Percentiles rank a stretch among this genome's conserved stretches.
These are phyloP conservation scores for Camponotus pennsylvanicus DNA, from an alignment of 1,140 invertebrate genomes.

Conservation along the genomic window DNA sequence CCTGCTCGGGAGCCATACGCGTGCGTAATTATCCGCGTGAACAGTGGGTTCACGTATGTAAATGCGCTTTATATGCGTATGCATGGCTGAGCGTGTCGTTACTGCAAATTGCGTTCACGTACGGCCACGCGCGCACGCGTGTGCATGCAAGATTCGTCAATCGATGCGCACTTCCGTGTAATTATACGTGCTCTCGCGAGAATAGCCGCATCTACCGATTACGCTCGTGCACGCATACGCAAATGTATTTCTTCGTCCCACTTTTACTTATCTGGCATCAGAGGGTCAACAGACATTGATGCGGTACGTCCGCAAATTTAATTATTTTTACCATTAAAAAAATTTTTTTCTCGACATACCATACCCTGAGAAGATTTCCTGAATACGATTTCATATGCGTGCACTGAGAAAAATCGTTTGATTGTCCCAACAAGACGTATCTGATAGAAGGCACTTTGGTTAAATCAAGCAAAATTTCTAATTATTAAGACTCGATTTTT, in stretches of 20 bases:
- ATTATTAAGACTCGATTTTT: no score
- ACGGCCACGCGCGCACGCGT: conserved; percentile 33
- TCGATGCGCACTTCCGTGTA: conserved; percentile 47
- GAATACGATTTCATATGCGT: no score
- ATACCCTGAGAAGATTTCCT: neutral
- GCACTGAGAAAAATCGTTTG: no score
- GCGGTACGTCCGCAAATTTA: neutral
- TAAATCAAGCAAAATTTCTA: no score
- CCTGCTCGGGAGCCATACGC: conserved; percentile 39
- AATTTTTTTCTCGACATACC: neutral
- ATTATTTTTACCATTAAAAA: neutral
- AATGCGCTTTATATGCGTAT: conserved; percentile 68
- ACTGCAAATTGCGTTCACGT: conserved; percentile 71
- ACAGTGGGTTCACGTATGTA: conserved; percentile 73
- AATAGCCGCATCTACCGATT: conserved; percentile 41
- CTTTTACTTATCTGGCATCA: neutral
- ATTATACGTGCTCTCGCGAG: conserved; percentile 57
- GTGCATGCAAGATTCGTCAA: conserved; percentile 53
- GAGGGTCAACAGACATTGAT: neutral
- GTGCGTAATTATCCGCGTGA: conserved; percentile 72
- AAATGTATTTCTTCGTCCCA: neutral
- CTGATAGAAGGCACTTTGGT: no score
- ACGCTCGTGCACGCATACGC: neutral
- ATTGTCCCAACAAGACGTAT: no score
- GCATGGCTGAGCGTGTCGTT: conserved; percentile 66